Evolutionary conservation across 2,113 vertebrate species (phyloP), one percentile per base, ranked within the genome.

Genomic region (Stomatorhinus ivindoensis): DNA sequence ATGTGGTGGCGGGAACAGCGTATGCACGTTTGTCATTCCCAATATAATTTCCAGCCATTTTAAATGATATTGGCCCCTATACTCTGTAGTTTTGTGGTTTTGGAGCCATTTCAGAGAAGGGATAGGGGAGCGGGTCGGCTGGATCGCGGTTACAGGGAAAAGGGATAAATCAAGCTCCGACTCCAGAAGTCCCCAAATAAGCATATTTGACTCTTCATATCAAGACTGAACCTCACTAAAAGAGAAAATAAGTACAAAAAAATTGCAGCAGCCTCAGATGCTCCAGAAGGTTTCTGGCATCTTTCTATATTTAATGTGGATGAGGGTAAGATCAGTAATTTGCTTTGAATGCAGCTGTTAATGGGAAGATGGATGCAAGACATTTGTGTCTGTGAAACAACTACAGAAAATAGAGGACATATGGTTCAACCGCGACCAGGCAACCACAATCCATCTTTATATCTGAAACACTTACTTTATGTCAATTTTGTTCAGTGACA

Each of bases 21-120:
- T 42, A 84, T 91, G 90, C 85, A 93, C 93, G 92, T 89, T 90
- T 90, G 89, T 90, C 90, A 89, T 87, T 90, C 65, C 69, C 35
- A 65, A 90, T 93, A 92, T 73, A 92, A 91, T 94, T 95, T 94
- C 93, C 92, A 91, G 92, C 93, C 89, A 87, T 93, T 93, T 92
- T 90, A 92, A 91, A 95, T 87, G 91, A 91, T 88, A 92, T 91
- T 89, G 92, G 91, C 92, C 90, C 92, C 87, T 39, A 1, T 48
- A 88, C 85, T 89, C 93, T 91, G 90, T 92, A 93, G 90, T 94
- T 93, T 93, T 91, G 93, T 91, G 94, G 92, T 92, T 94, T 91
- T 91, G 91, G 91, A 88, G 87, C 84, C 7, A 53, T 80, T 88
- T 90, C 80, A 83, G 50, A 88, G 85, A n/a, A 24, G 55, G 86